phyloP scores from a whole-genome alignment of 2,888 invertebrate genomes.

The Pedicia rivosa region DNA sequence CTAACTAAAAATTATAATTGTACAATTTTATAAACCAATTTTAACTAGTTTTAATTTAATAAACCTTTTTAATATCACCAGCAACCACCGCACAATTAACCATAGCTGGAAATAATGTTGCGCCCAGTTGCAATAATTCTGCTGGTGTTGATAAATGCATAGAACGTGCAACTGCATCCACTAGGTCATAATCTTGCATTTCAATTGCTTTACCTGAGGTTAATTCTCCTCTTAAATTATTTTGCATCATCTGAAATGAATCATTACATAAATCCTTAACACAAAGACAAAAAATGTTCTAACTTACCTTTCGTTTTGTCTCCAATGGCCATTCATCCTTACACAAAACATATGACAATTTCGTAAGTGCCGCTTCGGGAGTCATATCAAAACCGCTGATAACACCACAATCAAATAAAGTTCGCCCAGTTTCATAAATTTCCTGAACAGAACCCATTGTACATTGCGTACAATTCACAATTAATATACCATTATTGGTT shows the following conservation, averaged over 20 bases:
- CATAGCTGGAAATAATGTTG: slow-evolving; percentile 53
- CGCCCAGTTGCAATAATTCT: slow-evolving; percentile 37
- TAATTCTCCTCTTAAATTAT: slow-evolving; percentile 66
- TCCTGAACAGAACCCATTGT: slow-evolving; percentile 61
- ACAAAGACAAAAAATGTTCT: not conserved
- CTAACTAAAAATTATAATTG: slow-evolving; percentile 6
- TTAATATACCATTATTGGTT: slow-evolving; percentile 58
- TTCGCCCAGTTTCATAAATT: slow-evolving; percentile 74
- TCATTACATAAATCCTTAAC: not conserved
- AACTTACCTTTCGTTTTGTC: slow-evolving; percentile 43
- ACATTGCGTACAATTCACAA: slow-evolving; percentile 90
- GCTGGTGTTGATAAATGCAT: slow-evolving; percentile 37
- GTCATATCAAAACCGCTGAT: slow-evolving; percentile 39
- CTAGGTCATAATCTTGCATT: slow-evolving; percentile 34
- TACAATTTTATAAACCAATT: not conserved
- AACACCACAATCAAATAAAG: slow-evolving; percentile 22
- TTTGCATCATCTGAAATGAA: slow-evolving; percentile 49
- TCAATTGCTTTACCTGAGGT: slow-evolving; percentile 31
- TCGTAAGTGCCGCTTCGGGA: slow-evolving; percentile 83
- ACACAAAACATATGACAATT: slow-evolving; percentile 76
- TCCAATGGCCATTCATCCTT: slow-evolving; percentile 49
- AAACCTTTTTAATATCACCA: slow-evolving; percentile 37
- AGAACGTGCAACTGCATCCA: slow-evolving; percentile 41
- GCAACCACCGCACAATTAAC: slow-evolving; percentile 44
- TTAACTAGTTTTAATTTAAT: slow-evolving; percentile 17